These are phyloP conservation scores for Drosophila busckii DNA, from an alignment of 1,140 invertebrate genomes.

Conservation along the genomic window DNA sequence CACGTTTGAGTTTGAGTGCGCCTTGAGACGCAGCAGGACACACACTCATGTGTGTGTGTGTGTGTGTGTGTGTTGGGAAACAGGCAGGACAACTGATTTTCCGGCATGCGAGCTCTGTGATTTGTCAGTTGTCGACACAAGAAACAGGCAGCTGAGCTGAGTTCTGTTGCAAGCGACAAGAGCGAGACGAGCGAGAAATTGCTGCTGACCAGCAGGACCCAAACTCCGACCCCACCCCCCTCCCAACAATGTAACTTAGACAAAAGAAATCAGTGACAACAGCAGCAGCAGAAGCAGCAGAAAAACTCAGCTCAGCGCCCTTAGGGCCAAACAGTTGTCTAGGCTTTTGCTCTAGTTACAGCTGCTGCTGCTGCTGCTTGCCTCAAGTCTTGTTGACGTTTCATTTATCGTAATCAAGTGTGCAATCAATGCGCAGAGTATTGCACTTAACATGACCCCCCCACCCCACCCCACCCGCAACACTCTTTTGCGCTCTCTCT, in stretches of 20 bases:
- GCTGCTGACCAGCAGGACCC: not conserved
- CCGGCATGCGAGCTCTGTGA: constrained; percentile 58
- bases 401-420: constrained; percentile 76
- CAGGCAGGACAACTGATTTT: constrained; percentile 58
- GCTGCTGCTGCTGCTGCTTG: constrained; percentile 13
- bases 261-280: constrained; percentile 68
- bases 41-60: too few species aligned
- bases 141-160: constrained; percentile 39
- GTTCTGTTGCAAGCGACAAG: constrained; percentile 2
- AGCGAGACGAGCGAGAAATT: constrained; percentile 10
- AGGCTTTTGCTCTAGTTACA: not conserved
- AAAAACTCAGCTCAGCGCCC: constrained; percentile 23
- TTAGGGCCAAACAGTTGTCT: constrained; percentile 30
- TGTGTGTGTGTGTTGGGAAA: too few species aligned
- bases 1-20: not conserved
- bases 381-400: constrained; percentile 70
- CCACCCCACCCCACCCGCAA: not conserved
- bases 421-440: constrained; percentile 72
- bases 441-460: constrained; percentile 53
- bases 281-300: constrained; percentile 29
- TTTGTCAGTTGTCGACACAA: constrained; percentile 48
- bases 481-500: constrained; percentile 3
- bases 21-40: constrained; percentile 39
- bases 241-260: constrained; percentile 43
- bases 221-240: too few species aligned